phyloP scores from a whole-genome alignment of 2,888 invertebrate genomes.

The Drosophila silvestris region DNA sequence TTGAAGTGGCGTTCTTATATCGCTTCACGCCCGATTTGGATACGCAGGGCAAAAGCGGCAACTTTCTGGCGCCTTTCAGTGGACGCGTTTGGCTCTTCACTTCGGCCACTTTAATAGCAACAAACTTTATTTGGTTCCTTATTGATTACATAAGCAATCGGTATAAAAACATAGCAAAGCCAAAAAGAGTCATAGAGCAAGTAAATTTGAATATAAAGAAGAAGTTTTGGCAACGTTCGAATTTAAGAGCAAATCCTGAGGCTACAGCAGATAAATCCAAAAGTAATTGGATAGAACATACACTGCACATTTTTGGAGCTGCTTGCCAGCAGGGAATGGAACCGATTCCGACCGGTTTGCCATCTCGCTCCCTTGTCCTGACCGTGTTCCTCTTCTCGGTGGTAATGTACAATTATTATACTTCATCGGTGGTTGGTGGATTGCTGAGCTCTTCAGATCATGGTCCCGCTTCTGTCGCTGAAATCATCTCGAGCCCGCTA shows the following conservation, averaged over 20 bases:
- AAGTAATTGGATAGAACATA: conserved; percentile 50
- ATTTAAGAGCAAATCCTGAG: background rate
- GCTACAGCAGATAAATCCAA: background rate
- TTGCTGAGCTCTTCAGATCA: conserved; percentile 78
- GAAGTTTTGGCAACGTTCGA: background rate
- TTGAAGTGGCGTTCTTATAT: conserved; percentile 82
- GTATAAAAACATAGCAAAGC: background rate
- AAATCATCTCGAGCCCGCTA: conserved; percentile 79
- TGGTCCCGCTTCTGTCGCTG: conserved; percentile 80
- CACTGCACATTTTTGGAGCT: conserved; percentile 76
- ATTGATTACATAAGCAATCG: conserved; percentile 56
- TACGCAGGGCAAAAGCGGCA: conserved; percentile 72
- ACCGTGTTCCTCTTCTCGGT: conserved; percentile 78
- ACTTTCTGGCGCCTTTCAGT: conserved; percentile 83
- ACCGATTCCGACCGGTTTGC: conserved; percentile 68
- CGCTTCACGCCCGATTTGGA: conserved; percentile 81
- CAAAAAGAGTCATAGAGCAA: background rate
- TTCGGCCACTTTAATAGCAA: conserved; percentile 50
- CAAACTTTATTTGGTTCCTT: conserved; percentile 74
- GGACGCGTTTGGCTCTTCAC: conserved; percentile 76
- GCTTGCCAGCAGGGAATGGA: conserved; percentile 83
- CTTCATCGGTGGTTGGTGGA: conserved; percentile 84
- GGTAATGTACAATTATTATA: conserved; percentile 84
- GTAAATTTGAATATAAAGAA: background rate
- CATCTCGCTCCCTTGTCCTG: conserved; percentile 76